Conservation (phyloP, 2,888 invertebrate species). For the Ophion obscuratus region DNA sequence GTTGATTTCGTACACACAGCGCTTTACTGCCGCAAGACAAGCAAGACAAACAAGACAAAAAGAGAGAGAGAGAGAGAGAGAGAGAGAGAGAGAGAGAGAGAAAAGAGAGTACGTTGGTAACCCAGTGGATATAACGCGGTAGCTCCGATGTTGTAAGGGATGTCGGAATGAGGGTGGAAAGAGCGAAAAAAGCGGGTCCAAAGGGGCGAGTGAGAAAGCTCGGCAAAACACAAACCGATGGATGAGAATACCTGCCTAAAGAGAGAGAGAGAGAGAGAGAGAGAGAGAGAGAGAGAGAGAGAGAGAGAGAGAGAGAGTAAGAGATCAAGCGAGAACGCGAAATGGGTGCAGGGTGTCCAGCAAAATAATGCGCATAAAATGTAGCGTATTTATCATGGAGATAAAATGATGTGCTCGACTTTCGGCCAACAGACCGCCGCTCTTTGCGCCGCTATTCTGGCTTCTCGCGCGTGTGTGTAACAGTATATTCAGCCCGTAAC, state of each 20-base stretch:
- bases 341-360: constrained; percentile 77
- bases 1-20: constrained; percentile 26
- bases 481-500: constrained; percentile 69
- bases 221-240: constrained; percentile 54
- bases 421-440: constrained; percentile 79
- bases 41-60: constrained; percentile 72
- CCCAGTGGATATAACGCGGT: constrained; percentile 34
- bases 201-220: constrained; percentile 68
- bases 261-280: constrained; percentile 76
- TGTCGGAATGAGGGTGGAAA: constrained; percentile 79
- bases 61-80: constrained; percentile 73
- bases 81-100: constrained; percentile 72
- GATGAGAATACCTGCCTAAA: constrained; percentile 35
- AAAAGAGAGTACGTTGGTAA: constrained; percentile 77
- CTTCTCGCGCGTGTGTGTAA: constrained; percentile 48
- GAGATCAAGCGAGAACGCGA: constrained; percentile 86
- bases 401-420: constrained; percentile 83
- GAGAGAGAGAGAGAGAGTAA: constrained; percentile 64
- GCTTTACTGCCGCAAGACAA: background rate
- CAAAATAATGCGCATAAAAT: constrained; percentile 83
- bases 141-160: constrained; percentile 73
- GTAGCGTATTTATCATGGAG: constrained; percentile 83
- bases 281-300: constrained; percentile 24
- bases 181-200: constrained; percentile 68
- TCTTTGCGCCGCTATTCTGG: constrained; percentile 70